A percentile compares a stretch with the other conserved stretches of the same genome.
These are phyloP conservation scores for Diuraphis noxia DNA, from an alignment of 1,140 invertebrate species.

Conservation along the genomic window DNA sequence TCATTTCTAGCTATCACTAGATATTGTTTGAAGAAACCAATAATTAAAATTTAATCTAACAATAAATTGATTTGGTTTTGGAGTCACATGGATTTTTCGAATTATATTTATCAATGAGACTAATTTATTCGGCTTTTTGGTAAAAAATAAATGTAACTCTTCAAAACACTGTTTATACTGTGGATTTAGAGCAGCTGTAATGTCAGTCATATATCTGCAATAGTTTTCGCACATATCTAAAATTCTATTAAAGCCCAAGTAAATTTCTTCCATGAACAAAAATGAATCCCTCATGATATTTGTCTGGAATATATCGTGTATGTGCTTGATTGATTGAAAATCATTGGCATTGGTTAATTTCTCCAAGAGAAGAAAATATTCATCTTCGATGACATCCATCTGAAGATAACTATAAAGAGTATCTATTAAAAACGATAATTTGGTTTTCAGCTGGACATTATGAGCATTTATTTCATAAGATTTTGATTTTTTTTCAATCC, in stretches of 20 bases:
- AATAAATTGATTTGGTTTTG: slow-evolving; percentile 47
- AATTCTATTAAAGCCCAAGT: slow-evolving; percentile 28
- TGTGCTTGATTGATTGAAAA: slow-evolving; percentile 39
- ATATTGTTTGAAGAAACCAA: slow-evolving; percentile 1
- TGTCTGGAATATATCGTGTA: slow-evolving; percentile 38
- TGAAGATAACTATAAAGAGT: slow-evolving; percentile 38
- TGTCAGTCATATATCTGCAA: slow-evolving; percentile 32
- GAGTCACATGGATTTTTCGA: slow-evolving; percentile 8
- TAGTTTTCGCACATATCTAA: slow-evolving; percentile 47
- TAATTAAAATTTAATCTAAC: slow-evolving; percentile 28
- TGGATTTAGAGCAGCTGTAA: neutral
- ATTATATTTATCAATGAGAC: neutral
- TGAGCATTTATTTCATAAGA: neutral
- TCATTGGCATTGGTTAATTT: slow-evolving; percentile 31
- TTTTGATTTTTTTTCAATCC: slow-evolving; percentile 32
- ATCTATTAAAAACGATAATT: slow-evolving; percentile 41
- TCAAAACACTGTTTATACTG: slow-evolving; percentile 35
- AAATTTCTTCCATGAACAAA: slow-evolving; percentile 41
- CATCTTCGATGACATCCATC: slow-evolving; percentile 37
- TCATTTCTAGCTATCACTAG: neutral
- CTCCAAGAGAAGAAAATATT: slow-evolving; percentile 39
- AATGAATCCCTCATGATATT: slow-evolving; percentile 51
- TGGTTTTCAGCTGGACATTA: slow-evolving; percentile 18
- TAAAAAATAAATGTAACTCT: slow-evolving; percentile 41
- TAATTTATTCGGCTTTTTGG: slow-evolving; percentile 17